Evolutionary conservation across 2,888 invertebrate species (phyloP).

Genomic region (Blera fallax): DNA sequence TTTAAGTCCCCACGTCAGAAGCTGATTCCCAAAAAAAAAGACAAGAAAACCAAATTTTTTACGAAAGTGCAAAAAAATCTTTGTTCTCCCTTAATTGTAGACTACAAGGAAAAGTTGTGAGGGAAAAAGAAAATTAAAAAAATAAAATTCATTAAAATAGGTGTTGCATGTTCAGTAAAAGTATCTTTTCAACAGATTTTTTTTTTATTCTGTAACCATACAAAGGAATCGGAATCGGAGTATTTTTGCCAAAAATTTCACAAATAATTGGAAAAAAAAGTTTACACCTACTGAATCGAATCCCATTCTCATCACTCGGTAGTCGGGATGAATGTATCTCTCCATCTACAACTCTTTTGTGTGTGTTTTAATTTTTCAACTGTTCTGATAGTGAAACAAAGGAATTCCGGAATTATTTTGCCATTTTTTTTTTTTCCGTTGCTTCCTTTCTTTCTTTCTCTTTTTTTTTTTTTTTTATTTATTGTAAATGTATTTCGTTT

Average conservation of each 20-base stretch:
- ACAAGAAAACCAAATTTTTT: neutral
- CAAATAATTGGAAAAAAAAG: conserved; percentile 61
- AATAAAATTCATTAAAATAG: conserved; percentile 69
- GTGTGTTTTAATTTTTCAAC: conserved; percentile 65
- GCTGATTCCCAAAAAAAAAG: conserved; percentile 24
- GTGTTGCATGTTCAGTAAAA: conserved; percentile 65
- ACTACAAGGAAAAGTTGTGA: neutral
- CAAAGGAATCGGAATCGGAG: conserved; percentile 68
- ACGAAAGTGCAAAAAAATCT: conserved; percentile 49
- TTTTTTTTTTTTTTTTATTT: conserved; percentile 34
- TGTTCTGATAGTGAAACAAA: conserved; percentile 70
- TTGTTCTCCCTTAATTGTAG: conserved; percentile 55
- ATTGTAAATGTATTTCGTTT: conserved; percentile 58
- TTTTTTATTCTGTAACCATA: conserved; percentile 30
- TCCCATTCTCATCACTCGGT: conserved; percentile 28
- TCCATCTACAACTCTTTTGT: conserved; percentile 34
- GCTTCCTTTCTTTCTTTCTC: neutral
- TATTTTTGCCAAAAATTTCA: conserved; percentile 72
- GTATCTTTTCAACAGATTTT: conserved; percentile 10
- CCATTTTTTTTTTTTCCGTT: conserved; percentile 14
- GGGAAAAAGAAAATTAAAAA: neutral
- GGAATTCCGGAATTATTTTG: conserved; percentile 71
- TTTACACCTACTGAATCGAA: conserved; percentile 66
- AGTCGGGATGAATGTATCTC: conserved; percentile 14
- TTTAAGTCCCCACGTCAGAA: conserved; percentile 23